Percentiles rank a stretch among this genome's conserved stretches.
phyloP scores from a whole-genome alignment of 2,113 vertebrate species.

The Tragulus kanchil region DNA sequence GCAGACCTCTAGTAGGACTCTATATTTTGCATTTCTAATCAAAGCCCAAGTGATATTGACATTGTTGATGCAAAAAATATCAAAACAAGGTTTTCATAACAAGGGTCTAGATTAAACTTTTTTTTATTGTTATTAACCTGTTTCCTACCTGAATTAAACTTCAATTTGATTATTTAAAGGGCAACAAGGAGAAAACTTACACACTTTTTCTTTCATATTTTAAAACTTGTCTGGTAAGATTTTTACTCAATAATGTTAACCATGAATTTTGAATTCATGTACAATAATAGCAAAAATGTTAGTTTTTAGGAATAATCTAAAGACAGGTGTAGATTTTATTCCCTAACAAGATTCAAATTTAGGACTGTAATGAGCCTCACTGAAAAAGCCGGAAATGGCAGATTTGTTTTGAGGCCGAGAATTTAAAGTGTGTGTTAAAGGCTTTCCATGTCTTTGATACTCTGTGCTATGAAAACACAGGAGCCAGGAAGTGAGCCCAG shows the following conservation, averaged over 20 bases:
- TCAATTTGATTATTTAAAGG: slow-evolving; percentile 30
- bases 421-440: slow-evolving; percentile 60
- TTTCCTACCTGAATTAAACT: slow-evolving; percentile 14
- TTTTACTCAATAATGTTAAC: slow-evolving; percentile 38
- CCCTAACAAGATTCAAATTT: slow-evolving; percentile 58
- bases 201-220: neutral
- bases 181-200: neutral
- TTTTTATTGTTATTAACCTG: neutral
- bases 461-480: slow-evolving; percentile 67
- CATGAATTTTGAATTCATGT: neutral
- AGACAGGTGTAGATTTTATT: slow-evolving; percentile 28
- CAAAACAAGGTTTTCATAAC: neutral
- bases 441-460: slow-evolving; percentile 69
- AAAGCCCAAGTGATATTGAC: neutral
- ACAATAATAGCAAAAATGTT: neutral
- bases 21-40: neutral
- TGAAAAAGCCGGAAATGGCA: slow-evolving; percentile 67
- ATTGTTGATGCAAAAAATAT: neutral
- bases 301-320: slow-evolving; percentile 5
- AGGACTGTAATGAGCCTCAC: slow-evolving; percentile 34
- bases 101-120: neutral
- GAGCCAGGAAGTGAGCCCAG: slow-evolving; percentile 53
- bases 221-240: slow-evolving; percentile 17
- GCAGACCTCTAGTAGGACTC: neutral
- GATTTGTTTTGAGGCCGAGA: slow-evolving; percentile 76